These are phyloP conservation scores for Eulemur albifrons DNA, from an alignment of 2,797 vertebrate genomes.

Conservation along the genomic window DNA sequence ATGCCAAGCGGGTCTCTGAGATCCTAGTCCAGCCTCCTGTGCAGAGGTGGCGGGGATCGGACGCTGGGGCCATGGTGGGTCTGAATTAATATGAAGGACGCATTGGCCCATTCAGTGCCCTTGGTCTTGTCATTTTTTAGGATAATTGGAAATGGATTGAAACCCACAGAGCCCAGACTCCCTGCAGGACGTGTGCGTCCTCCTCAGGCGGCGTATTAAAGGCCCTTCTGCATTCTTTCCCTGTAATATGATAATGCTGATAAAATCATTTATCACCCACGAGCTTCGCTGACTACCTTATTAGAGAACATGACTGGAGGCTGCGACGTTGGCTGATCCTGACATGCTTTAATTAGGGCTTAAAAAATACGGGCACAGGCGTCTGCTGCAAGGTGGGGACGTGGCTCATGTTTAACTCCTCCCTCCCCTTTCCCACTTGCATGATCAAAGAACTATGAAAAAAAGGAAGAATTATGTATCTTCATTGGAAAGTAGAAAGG, in stretches of 20 bases:
- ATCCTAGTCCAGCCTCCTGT: neutral
- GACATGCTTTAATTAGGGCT: slow-evolving; percentile 76
- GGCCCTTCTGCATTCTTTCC: slow-evolving; percentile 22
- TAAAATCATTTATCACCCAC: slow-evolving; percentile 77
- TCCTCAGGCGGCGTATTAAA: neutral
- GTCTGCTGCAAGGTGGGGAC: neutral
- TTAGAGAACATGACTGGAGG: slow-evolving; percentile 74
- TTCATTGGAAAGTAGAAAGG: neutral
- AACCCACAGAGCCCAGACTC: neutral
- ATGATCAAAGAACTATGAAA: neutral
- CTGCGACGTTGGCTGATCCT: slow-evolving; percentile 62
- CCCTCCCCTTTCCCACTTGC: neutral
- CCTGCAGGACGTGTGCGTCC: rapidly evolving
- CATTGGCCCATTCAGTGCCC: neutral
- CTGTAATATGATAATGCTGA: slow-evolving; percentile 51
- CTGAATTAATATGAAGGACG: neutral
- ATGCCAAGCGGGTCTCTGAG: neutral
- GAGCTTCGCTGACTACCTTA: slow-evolving; percentile 66
- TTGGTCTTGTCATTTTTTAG: neutral
- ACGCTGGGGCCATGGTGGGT: rapidly evolving
- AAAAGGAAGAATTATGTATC: too few species aligned
- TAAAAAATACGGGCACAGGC: neutral
- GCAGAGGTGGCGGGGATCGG: neutral
- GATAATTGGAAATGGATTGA: slow-evolving; percentile 50
- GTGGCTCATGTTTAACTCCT: neutral